Evolutionary conservation across 2,888 invertebrate species (phyloP).

Genomic region (Masnerella sp.): DNA sequence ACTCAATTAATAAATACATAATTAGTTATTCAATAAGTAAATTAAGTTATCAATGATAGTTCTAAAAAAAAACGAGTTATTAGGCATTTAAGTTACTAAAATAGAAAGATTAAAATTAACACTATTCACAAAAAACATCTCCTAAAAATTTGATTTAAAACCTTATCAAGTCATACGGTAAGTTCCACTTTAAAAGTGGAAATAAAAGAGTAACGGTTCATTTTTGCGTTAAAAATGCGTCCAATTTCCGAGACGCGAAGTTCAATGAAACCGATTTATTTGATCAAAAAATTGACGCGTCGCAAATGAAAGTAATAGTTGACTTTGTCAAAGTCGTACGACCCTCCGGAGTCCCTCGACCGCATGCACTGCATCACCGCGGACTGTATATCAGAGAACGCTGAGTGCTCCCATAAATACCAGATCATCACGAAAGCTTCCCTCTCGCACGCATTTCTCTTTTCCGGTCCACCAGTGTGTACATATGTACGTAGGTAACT

Average conservation of each 20-base stretch:
- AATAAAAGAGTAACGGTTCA: neutral
- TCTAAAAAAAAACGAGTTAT: too few relatives aligned
- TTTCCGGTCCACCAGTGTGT: conserved; percentile 46
- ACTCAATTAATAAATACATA: too few relatives aligned
- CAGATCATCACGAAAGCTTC: conserved; percentile 65
- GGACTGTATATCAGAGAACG: conserved; percentile 66
- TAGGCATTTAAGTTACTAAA: too few relatives aligned
- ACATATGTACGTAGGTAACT: conserved; percentile 46
- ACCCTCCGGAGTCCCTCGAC: conserved; percentile 41
- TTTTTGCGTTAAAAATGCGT: neutral
- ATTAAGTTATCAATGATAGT: too few relatives aligned
- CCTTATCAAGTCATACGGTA: too few relatives aligned
- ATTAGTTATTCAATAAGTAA: too few relatives aligned
- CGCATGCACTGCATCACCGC: conserved; percentile 42
- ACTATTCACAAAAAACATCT: too few relatives aligned
- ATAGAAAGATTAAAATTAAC: too few relatives aligned
- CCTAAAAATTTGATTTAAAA: too few relatives aligned
- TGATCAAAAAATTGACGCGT: conserved; percentile 44
- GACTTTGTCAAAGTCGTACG: conserved; percentile 48
- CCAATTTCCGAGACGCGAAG: conserved; percentile 1
- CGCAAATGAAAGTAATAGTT: conserved; percentile 53
- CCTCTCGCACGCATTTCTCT: conserved; percentile 57
- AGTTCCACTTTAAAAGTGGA: too few relatives aligned
- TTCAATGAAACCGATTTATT: conserved; percentile 39
- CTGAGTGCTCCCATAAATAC: conserved; percentile 72